Evolutionary conservation across 2,113 vertebrate genomes (phyloP).

Genomic region (Catharus fuscescens): DNA sequence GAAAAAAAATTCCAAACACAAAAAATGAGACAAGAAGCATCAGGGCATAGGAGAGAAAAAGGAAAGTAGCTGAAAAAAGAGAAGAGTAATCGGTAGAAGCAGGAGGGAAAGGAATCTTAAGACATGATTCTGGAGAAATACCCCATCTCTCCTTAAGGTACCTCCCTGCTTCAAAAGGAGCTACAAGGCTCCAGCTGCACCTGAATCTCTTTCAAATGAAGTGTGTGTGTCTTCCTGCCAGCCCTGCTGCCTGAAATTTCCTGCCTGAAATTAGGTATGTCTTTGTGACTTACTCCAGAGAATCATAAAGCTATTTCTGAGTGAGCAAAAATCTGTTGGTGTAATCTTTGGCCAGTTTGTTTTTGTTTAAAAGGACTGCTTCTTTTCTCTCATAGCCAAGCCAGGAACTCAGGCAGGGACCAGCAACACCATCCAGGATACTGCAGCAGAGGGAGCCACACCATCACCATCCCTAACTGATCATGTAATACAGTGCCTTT

Average conservation of each 20-base stretch:
- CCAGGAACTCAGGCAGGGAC: background rate
- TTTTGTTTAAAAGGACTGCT: background rate
- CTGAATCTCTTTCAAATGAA: background rate
- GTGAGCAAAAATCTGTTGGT: background rate
- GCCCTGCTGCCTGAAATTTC: background rate
- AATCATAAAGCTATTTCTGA: background rate
- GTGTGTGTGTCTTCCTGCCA: background rate
- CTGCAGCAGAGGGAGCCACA: conserved; percentile 55
- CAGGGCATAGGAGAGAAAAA: background rate
- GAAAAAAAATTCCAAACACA: accelerated
- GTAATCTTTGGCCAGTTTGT: background rate
- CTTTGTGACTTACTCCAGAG: background rate
- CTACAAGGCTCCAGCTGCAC: background rate
- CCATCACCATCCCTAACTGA: background rate
- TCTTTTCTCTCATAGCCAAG: background rate
- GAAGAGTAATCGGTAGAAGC: background rate
- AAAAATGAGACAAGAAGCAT: background rate
- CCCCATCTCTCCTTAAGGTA: background rate
- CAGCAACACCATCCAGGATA: background rate
- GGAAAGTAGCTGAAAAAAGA: background rate
- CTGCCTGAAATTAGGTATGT: background rate
- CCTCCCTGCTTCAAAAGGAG: background rate
- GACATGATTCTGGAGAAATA: background rate
- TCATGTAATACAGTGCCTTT: background rate
- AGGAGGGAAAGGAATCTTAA: background rate